Percentiles rank a stretch among this genome's conserved stretches.
phyloP scores from a whole-genome alignment of 2,888 invertebrate genomes.

The Drosophila anomelani region DNA sequence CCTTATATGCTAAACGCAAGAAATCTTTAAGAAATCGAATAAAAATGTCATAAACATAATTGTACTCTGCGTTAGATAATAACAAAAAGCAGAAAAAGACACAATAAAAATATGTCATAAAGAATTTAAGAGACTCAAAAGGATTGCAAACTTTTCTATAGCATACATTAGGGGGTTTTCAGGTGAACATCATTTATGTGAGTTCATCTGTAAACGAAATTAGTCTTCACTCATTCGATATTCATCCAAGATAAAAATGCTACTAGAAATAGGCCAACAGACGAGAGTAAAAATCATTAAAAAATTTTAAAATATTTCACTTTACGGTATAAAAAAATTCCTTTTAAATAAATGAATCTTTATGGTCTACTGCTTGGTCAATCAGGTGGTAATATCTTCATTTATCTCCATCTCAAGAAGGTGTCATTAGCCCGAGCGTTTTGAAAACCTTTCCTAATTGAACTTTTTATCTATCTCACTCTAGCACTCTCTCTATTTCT shows the following conservation, averaged over 20 bases:
- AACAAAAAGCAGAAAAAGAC: constrained; percentile 6
- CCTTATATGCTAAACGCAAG: constrained; percentile 64
- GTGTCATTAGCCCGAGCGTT: constrained; percentile 38
- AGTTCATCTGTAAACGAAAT: no score
- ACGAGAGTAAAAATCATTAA: no score
- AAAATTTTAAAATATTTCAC: no score
- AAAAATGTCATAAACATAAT: constrained; percentile 77
- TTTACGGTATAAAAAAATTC: no score
- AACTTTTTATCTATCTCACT: constrained; percentile 5
- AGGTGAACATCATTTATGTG: constrained; percentile 7
- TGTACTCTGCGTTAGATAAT: constrained; percentile 44
- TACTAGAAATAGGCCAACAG: no score
- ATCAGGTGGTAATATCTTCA: constrained; percentile 25
- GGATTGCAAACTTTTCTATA: constrained; percentile 14
- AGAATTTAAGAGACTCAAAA: constrained; percentile 9
- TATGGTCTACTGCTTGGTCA: not conserved
- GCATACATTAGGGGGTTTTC: not conserved
- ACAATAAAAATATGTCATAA: constrained; percentile 37
- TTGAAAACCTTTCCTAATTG: constrained; percentile 34
- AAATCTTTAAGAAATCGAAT: constrained; percentile 75
- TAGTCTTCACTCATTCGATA: no score
- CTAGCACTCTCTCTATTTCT: not conserved
- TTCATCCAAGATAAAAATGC: no score
- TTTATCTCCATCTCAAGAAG: constrained; percentile 7
- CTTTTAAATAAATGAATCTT: constrained; percentile 12